phyloP scores from a whole-genome alignment of 2,113 vertebrate species.

The Eulacestoma nigropectus region DNA sequence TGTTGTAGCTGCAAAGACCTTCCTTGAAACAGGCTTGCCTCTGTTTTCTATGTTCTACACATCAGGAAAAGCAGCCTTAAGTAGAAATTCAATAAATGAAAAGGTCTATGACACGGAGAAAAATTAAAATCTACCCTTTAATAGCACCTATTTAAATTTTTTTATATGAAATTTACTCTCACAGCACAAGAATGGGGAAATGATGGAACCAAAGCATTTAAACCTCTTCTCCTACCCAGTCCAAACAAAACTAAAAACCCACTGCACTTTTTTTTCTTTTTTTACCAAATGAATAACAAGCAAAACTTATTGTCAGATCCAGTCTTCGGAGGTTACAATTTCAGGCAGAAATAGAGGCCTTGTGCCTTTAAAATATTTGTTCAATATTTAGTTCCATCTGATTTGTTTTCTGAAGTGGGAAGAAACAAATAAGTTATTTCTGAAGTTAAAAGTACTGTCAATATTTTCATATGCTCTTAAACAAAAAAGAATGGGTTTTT shows the following conservation, averaged over 20 bases:
- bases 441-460: not conserved
- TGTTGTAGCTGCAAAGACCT: not conserved
- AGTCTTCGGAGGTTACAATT: not conserved
- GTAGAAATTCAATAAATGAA: not conserved
- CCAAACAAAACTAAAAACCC: not conserved
- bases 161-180: not conserved
- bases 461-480: not conserved
- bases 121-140: not conserved
- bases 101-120: rapidly evolving
- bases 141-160: not conserved
- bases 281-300: not conserved
- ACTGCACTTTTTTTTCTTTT: not conserved
- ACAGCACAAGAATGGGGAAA: not conserved
- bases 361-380: not conserved
- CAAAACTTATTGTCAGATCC: not conserved
- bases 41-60: not conserved
- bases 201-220: not conserved
- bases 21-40: not conserved
- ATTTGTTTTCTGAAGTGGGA: not conserved
- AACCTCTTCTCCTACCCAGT: not conserved
- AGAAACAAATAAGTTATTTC: not conserved
- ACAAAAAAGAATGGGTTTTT: not conserved
- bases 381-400: not conserved
- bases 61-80: not conserved
- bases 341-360: not conserved